Conservation (phyloP, 2,797 vertebrate species). For the Jordanella pulchra region DNA sequence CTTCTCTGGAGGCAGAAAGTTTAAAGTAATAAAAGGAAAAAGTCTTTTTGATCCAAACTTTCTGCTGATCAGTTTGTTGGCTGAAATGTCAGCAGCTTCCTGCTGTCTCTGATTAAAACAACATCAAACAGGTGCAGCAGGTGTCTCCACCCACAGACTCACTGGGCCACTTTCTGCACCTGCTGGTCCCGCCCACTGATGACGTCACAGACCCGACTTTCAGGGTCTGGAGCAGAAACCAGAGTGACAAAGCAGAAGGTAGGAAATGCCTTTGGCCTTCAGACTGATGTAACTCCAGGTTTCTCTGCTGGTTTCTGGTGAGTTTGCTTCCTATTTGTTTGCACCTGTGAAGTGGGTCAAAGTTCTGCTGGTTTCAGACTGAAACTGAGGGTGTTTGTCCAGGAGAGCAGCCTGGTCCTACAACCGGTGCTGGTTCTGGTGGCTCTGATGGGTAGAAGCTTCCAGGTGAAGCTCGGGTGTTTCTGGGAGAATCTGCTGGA, state of each 20-base stretch:
- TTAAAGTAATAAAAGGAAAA: no score
- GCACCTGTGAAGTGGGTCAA: not conserved
- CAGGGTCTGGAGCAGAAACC: constrained; percentile 26
- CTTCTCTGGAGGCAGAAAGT: no score
- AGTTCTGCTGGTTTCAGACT: not conserved
- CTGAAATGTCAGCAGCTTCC: not conserved
- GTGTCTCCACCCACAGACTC: constrained; percentile 13
- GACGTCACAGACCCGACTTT: constrained; percentile 47
- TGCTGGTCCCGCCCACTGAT: constrained; percentile 21
- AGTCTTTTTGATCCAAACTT: no score
- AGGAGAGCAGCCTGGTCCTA: not conserved
- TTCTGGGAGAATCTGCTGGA: not conserved
- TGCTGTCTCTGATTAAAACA: not conserved
- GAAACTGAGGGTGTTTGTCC: not conserved
- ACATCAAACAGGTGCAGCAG: not conserved
- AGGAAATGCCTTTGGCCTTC: constrained; percentile 6
- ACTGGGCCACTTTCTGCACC: constrained; percentile 18
- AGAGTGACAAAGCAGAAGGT: constrained; percentile 2
- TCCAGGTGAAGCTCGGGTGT: not conserved
- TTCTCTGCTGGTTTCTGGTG: not conserved
- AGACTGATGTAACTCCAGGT: not conserved
- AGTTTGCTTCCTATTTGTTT: not conserved
- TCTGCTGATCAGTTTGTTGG: no score
- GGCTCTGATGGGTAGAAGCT: not conserved
- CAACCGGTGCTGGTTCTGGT: not conserved